Conservation (phyloP, 2,113 vertebrate species). For the Junco hyemalis region DNA sequence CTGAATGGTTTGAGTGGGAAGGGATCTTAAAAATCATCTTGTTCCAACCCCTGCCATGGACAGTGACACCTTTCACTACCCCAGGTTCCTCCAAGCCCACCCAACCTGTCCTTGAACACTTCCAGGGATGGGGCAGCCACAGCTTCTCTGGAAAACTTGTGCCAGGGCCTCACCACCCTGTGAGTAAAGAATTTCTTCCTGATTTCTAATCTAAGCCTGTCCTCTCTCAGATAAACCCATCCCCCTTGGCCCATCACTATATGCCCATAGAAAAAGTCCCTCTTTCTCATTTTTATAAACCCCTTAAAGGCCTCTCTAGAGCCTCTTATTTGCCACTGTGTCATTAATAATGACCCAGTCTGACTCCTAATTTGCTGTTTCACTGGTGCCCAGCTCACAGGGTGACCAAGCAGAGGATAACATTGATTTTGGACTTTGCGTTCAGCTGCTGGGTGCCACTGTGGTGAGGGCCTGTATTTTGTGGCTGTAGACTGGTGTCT, state of each 20-base stretch:
- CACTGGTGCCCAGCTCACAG: background rate
- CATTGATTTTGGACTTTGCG: background rate
- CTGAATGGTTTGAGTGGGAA: background rate
- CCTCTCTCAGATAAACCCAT: background rate
- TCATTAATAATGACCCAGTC: background rate
- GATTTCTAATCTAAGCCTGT: background rate
- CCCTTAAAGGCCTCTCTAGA: too few relatives aligned
- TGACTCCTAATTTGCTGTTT: background rate
- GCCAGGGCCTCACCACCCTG: background rate
- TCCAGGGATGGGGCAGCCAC: background rate
- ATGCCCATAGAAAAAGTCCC: background rate
- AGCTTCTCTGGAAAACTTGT: background rate
- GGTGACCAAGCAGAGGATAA: background rate
- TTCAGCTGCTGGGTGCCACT: background rate
- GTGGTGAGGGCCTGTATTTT: background rate
- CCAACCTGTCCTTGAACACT: background rate
- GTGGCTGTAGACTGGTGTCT: background rate
- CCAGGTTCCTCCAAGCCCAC: background rate
- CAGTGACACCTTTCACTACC: accelerated
- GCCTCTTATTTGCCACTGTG: background rate
- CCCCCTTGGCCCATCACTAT: background rate
- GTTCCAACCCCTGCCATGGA: accelerated
- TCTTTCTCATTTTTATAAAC: background rate
- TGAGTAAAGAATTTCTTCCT: background rate
- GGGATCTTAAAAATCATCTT: background rate